phyloP scores from a whole-genome alignment of 2,797 vertebrate species.

The Erithacus rubecula region DNA sequence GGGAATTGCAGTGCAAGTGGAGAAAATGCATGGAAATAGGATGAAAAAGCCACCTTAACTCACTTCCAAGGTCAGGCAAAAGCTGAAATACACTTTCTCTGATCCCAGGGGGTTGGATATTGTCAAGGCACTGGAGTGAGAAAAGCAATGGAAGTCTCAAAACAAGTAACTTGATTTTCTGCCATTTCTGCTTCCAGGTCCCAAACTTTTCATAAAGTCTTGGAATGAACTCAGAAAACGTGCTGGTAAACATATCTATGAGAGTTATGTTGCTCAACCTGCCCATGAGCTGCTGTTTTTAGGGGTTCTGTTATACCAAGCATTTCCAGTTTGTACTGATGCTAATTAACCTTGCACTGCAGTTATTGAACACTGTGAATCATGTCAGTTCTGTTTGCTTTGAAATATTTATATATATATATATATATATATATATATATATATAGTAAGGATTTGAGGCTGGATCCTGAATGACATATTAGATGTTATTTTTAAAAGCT shows the following conservation, averaged over 20 bases:
- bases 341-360: constrained; percentile 29
- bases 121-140: not conserved
- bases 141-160: not conserved
- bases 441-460: not conserved
- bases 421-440: not conserved
- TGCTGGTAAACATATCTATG: not conserved
- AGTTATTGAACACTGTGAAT: constrained; percentile 5
- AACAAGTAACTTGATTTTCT: not conserved
- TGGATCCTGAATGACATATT: not conserved
- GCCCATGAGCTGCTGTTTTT: not conserved
- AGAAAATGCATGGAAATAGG: not conserved
- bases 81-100: not conserved
- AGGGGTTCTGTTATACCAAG: not conserved
- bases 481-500: not conserved
- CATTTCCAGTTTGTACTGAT: not conserved
- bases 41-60: not conserved
- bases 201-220: not conserved
- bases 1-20: not conserved
- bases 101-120: not conserved
- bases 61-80: not conserved
- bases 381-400: not conserved
- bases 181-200: not conserved
- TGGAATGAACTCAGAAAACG: not conserved
- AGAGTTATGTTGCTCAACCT: not conserved
- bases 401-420: not conserved